A percentile compares a stretch with the other conserved stretches of the same genome.
Evolutionary conservation across 2,113 vertebrate genomes (phyloP).

Genomic region (Epinephelus fuscoguttatus): DNA sequence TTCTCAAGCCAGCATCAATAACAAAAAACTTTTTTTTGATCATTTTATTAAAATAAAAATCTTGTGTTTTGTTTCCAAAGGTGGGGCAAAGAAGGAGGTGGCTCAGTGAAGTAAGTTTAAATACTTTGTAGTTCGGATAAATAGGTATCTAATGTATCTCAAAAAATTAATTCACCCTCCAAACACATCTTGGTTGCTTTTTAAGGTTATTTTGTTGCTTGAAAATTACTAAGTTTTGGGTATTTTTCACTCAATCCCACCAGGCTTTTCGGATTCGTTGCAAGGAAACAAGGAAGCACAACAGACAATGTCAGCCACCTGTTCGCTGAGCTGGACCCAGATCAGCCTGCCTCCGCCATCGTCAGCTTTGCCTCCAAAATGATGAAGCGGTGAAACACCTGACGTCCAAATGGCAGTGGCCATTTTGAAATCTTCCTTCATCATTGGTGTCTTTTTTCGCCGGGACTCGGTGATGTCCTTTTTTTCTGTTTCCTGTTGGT

Average conservation of each 20-base stretch:
- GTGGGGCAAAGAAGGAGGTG: conserved; percentile 88
- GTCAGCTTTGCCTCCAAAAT: conserved; percentile 95
- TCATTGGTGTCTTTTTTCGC: conserved; percentile 62
- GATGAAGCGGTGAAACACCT: conserved; percentile 92
- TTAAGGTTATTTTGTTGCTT: neutral
- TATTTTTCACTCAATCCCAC: neutral
- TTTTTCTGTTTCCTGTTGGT: conserved; percentile 55
- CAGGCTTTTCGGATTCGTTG: conserved; percentile 97
- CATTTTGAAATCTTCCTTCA: conserved; percentile 56
- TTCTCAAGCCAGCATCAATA: neutral
- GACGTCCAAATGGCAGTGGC: conserved; percentile 14
- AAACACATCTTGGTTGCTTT: too few species aligned
- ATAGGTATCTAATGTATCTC: neutral
- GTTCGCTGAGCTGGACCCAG: conserved; percentile 94
- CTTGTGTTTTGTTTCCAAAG: conserved; percentile 64
- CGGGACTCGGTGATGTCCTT: conserved; percentile 61
- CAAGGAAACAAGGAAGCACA: conserved; percentile 97
- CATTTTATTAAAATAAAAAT: neutral
- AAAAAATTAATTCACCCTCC: neutral
- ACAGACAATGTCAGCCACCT: conserved; percentile 98
- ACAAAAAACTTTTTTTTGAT: neutral
- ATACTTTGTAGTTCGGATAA: neutral
- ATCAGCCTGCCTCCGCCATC: conserved; percentile 94
- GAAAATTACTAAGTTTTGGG: neutral
- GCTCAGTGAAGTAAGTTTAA: conserved; percentile 85